Conservation (phyloP, 2,113 vertebrate genomes). For the Scatophagus argus region DNA sequence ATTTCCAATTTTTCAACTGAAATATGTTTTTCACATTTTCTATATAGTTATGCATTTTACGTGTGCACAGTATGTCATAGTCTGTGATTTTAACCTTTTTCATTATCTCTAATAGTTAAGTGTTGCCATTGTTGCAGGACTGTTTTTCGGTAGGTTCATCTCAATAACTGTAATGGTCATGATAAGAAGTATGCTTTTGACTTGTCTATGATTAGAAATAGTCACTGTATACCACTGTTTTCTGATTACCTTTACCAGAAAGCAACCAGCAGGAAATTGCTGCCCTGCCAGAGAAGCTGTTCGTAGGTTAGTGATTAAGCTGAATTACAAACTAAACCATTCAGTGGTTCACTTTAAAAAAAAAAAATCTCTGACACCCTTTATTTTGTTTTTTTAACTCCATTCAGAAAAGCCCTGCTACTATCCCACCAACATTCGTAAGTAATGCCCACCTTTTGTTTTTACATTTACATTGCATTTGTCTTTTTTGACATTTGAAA, state of each 20-base stretch:
- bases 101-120: conserved; percentile 38
- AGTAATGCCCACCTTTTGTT: conserved; percentile 2
- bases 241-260: conserved; percentile 23
- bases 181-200: not conserved
- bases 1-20: not conserved
- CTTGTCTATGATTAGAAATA: not conserved
- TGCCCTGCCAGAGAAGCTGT: too few relatives aligned
- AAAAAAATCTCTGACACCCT: not conserved
- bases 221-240: not conserved
- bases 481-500: not conserved
- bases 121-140: conserved; percentile 24
- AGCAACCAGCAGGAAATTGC: conserved; percentile 1
- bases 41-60: not conserved
- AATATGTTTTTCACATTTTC: not conserved
- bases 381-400: not conserved
- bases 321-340: conserved; percentile 1
- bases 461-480: not conserved
- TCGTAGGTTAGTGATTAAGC: conserved; percentile 2
- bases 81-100: not conserved
- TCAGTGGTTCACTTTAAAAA: not conserved
- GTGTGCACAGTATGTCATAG: not conserved
- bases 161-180: not conserved
- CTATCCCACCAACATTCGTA: conserved; percentile 15
- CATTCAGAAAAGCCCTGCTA: not conserved
- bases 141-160: conserved; percentile 49